Evolutionary conservation across 2,888 invertebrate genomes (phyloP).

Genomic region (Bombyx huttoni): DNA sequence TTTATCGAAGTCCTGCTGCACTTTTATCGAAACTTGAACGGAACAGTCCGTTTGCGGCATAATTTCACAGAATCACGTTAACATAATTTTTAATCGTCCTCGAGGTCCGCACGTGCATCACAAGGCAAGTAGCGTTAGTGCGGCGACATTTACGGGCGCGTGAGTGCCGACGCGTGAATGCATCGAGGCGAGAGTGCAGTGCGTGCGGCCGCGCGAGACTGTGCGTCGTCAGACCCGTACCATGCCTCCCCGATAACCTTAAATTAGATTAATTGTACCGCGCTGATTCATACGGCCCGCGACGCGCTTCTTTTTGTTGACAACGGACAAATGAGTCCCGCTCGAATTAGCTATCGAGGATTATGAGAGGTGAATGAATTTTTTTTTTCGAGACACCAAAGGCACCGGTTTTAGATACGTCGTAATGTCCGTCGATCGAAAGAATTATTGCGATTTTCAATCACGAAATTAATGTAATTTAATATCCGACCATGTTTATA

Average conservation of each 20-base stretch:
- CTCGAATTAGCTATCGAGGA: conserved; percentile 46
- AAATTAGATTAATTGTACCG: conserved; percentile 71
- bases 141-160: conserved; percentile 12
- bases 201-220: conserved; percentile 54
- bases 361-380: conserved; percentile 42
- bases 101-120: conserved; percentile 15
- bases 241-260: conserved; percentile 63
- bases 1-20: conserved; percentile 55
- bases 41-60: conserved; percentile 66
- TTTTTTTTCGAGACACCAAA: conserved; percentile 11
- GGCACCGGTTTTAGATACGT: conserved; percentile 2
- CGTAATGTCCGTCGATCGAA: conserved; percentile 1
- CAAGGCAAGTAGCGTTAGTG: neutral
- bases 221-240: conserved; percentile 55
- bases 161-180: conserved; percentile 18
- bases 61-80: conserved; percentile 49
- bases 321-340: conserved; percentile 51
- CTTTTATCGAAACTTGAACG: conserved; percentile 59
- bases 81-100: conserved; percentile 26
- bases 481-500: too few species aligned
- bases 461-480: neutral
- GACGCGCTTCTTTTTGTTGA: conserved; percentile 50
- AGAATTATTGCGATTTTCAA: neutral
- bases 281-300: conserved; percentile 60
- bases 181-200: conserved; percentile 37